Base-by-base conservation (phyloP, 1,140 invertebrate genomes). In the Agrypnia vestita region DNA sequence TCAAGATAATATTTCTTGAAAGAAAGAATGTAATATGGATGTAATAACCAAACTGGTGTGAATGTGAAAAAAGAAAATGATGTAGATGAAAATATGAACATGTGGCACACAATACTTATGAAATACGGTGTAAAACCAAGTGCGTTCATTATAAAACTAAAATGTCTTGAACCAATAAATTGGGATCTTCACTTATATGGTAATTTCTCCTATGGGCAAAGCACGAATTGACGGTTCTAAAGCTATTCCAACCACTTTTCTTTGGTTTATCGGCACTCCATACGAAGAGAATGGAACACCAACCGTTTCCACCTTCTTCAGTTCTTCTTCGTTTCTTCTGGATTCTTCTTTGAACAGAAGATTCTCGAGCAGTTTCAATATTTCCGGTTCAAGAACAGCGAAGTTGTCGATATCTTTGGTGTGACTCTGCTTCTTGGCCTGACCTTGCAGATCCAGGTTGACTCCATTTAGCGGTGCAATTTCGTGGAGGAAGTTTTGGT, bases 331-430 rank as follows among this genome's bases (percentile, higher is more conserved):
- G 46, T 76, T 76, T 17, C 12, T 76, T 25, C 19, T 35, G 9
- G 47, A 51, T 51, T 76, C 75, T 64, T 76, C 75, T 64, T 76
- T 76, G 1, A 76, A 35, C 10, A 76, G 46, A 21, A 76, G 13
- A 64, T 49, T 15, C 7, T 76, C 59, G 13, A 76, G 25, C 9
- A 62, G 19, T 25, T 62, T 51, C 11, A 76, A 76, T 13, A 76
- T 56, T 19, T 64, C 59, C 25, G 55, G 59, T 11, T 76, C 75
- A 19, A 76, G 13, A 62, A 44, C 0, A 7, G 25, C 73, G 8
- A 19, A 10, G 1, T 15, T 75, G 44, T n/a, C 3, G 4, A 17
- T 9, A 3, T 51, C 49, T 51, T 51, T 51, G 11, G 49, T 15
- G 49, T 51, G 49, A 15, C n/a, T 69, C 3, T 9, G 64, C 43